phyloP scores from a whole-genome alignment of 2,888 invertebrate species.

The Plebejus anna region DNA sequence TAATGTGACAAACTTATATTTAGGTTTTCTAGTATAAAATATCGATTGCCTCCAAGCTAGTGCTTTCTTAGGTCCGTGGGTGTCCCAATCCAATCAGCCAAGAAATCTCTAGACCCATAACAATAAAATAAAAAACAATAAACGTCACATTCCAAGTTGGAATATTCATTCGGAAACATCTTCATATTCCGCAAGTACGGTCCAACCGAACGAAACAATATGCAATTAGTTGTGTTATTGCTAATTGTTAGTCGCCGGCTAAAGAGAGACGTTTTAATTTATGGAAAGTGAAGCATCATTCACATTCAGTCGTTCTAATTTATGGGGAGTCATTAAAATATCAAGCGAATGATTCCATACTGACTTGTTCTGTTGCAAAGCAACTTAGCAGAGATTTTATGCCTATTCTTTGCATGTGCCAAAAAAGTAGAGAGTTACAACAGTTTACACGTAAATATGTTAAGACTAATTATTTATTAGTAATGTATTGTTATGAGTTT shows the following conservation, averaged over 20 bases:
- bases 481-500: background rate
- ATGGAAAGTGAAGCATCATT: conserved; percentile 24
- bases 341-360: background rate
- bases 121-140: conserved; percentile 18
- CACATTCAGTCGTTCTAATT: background rate
- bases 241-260: conserved; percentile 54
- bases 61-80: background rate
- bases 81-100: background rate
- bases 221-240: conserved; percentile 54
- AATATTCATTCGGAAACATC: conserved; percentile 41
- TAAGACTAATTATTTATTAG: background rate
- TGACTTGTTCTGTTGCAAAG: background rate
- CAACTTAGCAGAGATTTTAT: background rate
- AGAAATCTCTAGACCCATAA: background rate
- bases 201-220: conserved; percentile 48
- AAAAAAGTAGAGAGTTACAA: background rate
- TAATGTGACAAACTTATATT: background rate
- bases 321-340: conserved; percentile 13
- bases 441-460: background rate
- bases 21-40: no score
- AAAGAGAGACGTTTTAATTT: conserved; percentile 22
- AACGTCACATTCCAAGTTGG: conserved; percentile 25
- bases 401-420: background rate
- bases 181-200: conserved; percentile 40
- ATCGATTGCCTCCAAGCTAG: background rate